Percentiles rank a stretch among this genome's conserved stretches.
Evolutionary conservation across 1,140 invertebrate species (phyloP).

Genomic region (Drosophila arawakana): DNA sequence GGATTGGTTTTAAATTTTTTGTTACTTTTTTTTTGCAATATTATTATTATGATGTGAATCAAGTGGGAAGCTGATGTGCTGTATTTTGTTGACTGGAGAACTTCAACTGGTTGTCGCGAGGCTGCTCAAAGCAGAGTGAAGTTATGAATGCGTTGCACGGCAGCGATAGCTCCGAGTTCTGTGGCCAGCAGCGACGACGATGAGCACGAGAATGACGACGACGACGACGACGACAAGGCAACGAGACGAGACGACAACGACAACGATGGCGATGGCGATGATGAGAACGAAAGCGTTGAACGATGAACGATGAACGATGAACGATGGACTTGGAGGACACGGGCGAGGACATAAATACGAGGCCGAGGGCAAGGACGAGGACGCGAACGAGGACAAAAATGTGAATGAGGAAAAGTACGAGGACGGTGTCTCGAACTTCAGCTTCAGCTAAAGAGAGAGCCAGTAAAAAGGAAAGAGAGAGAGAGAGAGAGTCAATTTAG

Average conservation of each 20-base stretch:
- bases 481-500: no score
- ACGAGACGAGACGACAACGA: constrained; percentile 2
- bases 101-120: constrained; percentile 79
- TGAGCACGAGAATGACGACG: constrained; percentile 68
- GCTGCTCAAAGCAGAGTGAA: constrained; percentile 59
- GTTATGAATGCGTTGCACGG: constrained; percentile 39
- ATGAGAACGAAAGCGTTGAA: not conserved
- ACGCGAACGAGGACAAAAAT: constrained; percentile 9
- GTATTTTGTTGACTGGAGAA: constrained; percentile 26
- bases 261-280: not conserved
- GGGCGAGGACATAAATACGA: constrained; percentile 15
- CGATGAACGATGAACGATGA: not conserved
- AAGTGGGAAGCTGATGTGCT: constrained; percentile 12
- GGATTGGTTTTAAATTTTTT: constrained; percentile 5
- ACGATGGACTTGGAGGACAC: constrained; percentile 4
- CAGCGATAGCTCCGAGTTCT: constrained; percentile 41
- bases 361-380: constrained; percentile 17
- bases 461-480: not conserved
- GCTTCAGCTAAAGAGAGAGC: constrained; percentile 30
- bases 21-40: not conserved
- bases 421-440: constrained; percentile 48
- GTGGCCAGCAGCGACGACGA: constrained; percentile 75
- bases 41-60: constrained; percentile 6
- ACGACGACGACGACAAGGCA: constrained; percentile 24
- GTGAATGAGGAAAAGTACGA: not conserved